Percentiles rank a stretch among this genome's conserved stretches.
phyloP scores from a whole-genome alignment of 2,888 invertebrate species.

The Physocephala rufipes region DNA sequence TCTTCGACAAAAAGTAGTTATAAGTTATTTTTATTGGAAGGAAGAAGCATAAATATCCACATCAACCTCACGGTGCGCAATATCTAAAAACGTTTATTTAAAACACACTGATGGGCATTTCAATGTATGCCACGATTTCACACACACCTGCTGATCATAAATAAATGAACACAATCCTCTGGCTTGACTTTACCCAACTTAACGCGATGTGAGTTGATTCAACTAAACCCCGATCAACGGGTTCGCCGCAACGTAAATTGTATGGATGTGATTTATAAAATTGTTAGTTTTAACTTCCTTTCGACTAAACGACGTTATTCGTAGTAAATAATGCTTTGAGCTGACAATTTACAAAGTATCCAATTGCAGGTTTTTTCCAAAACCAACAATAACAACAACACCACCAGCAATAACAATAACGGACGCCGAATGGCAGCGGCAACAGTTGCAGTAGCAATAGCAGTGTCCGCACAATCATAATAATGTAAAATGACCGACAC shows the following conservation, averaged over 20 bases:
- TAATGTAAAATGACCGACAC: not conserved
- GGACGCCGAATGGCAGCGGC: too few relatives aligned
- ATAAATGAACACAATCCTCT: too few relatives aligned
- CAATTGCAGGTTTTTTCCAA: slow-evolving; percentile 10
- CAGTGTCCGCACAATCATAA: slow-evolving; percentile 20
- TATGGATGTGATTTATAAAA: not conserved
- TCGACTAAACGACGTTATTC: not conserved
- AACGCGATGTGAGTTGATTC: too few relatives aligned
- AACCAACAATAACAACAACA: not conserved
- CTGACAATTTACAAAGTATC: slow-evolving; percentile 14
- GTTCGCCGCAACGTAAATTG: not conserved
- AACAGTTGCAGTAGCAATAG: not conserved
- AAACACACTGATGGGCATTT: too few relatives aligned
- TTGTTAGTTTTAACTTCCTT: slow-evolving; percentile 15
- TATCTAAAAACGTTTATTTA: too few relatives aligned
- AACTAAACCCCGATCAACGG: not conserved
- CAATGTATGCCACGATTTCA: too few relatives aligned
- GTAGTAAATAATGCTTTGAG: slow-evolving; percentile 1
- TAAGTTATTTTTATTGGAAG: too few relatives aligned
- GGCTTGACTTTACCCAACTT: not conserved
- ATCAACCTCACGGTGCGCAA: too few relatives aligned
- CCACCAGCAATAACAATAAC: too few relatives aligned
- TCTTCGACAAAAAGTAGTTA: too few relatives aligned
- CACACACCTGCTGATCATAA: too few relatives aligned
- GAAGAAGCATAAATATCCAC: too few relatives aligned